phyloP scores from a whole-genome alignment of 2,888 invertebrate genomes.

The Melipona bicolor region DNA sequence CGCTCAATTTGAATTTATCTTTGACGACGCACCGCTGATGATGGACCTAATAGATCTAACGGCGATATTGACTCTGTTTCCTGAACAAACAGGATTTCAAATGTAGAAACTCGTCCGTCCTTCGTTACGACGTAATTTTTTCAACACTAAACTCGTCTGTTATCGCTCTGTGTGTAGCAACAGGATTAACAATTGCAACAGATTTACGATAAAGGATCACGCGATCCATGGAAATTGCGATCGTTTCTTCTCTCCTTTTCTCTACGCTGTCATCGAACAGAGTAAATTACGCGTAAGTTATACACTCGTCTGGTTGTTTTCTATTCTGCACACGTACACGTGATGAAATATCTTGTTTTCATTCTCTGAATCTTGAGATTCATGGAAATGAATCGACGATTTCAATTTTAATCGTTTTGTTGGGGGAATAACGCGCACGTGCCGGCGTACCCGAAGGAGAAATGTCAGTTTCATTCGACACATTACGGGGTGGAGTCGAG shows the following conservation, averaged over 20 bases:
- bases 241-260: not conserved
- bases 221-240: conserved; percentile 23
- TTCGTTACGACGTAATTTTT: conserved; percentile 48
- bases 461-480: conserved; percentile 45
- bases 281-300: not conserved
- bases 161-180: conserved; percentile 19
- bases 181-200: conserved; percentile 11
- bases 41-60: not conserved
- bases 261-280: not conserved
- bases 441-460: conserved; percentile 6
- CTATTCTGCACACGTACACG: not conserved
- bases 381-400: not conserved
- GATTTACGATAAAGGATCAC: conserved; percentile 45
- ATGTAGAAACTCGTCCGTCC: not conserved
- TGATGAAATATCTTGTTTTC: conserved; percentile 38
- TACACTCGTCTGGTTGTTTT: not conserved
- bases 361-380: not conserved
- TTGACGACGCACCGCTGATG: not conserved
- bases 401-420: conserved; percentile 4
- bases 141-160: conserved; percentile 15
- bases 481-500: conserved; percentile 40
- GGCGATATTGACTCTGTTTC: not conserved
- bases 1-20: conserved; percentile 9
- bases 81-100: not conserved
- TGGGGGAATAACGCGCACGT: not conserved